Base-by-base conservation (phyloP, 1,140 invertebrate species). In the Ephestia elutella region DNA sequence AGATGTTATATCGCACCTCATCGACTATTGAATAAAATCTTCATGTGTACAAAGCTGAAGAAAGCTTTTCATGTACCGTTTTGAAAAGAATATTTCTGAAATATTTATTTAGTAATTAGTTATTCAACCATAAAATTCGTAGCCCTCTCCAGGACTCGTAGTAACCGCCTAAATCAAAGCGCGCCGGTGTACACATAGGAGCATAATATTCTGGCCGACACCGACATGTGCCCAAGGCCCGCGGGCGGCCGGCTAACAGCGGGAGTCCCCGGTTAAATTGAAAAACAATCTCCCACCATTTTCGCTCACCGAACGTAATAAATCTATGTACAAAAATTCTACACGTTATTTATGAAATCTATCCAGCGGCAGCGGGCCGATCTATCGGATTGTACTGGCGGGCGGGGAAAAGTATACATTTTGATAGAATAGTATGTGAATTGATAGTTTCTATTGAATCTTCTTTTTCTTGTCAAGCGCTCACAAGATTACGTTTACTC, bases 321-420 rank as follows among this genome's bases (percentile, higher is more conserved):
- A 88, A 88, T 88, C 86, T 88, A 88, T 88, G 86, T 88, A 88
- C 82, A 86, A 86, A 88, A 88, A 85, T 88, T 86, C 78, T 84
- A 86, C 83, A 80, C 78, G 77, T 80, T 88, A 88, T 88, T 88
- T 87, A 87, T 87, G 80, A 87, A 87, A 87, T 85, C 79, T 87
- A 86, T 86, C 77, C 73, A 62, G 65, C 71, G 72, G n/a, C n/a
- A 72, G 21, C 21, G n/a, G n/a, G 62, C 66, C 70, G 70, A 81
- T 79, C 75, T 78, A 75, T 80, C 59, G 57, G 66, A 66, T 67
- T 83, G 66, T 64, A 68, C 44, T 71, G 63, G 38, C 54, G 71
- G 68, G 56, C 73, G 59, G 44, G 60, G 35, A 63, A 60, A 68
- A 54, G 57, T 65, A 60, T 65, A 62, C 44, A 54, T 21, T 54